Evolutionary conservation across 2,113 vertebrate species (phyloP).

Genomic region (Tragelaphus imberbis): DNA sequence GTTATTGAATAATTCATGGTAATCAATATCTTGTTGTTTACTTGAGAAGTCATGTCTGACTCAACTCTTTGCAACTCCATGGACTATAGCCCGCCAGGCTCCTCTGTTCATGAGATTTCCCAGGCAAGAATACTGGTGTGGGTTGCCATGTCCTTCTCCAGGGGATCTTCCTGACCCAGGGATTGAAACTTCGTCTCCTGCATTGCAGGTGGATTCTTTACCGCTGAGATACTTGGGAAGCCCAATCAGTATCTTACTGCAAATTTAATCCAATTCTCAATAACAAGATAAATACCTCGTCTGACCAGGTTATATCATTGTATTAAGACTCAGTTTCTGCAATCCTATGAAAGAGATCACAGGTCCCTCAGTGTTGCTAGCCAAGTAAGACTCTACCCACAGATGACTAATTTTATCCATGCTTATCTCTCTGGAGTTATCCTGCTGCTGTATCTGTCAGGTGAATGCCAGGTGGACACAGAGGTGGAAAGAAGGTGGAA

Average conservation of each 20-base stretch:
- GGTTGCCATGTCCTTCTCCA: neutral
- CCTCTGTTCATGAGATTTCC: neutral
- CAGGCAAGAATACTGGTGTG: neutral
- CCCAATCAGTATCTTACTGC: neutral
- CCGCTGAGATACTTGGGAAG: neutral
- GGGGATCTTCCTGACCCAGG: neutral
- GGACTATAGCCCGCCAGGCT: neutral
- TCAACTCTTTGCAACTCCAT: neutral
- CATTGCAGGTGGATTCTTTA: neutral
- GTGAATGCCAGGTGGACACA: neutral
- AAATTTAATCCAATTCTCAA: conserved; percentile 19
- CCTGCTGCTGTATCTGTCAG: neutral
- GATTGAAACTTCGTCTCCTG: neutral
- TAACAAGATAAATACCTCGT: neutral
- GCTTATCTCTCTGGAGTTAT: neutral
- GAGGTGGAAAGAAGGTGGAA: neutral
- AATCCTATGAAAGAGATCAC: neutral
- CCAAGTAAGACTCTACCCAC: neutral
- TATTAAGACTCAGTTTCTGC: neutral
- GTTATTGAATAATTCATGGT: neutral
- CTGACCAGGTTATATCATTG: neutral
- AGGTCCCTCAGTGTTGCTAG: neutral
- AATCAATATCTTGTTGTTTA: neutral
- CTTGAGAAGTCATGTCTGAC: neutral
- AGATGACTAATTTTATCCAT: neutral